Conservation (phyloP, 1,140 invertebrate species). For the Stegodyphus mimosarum region DNA sequence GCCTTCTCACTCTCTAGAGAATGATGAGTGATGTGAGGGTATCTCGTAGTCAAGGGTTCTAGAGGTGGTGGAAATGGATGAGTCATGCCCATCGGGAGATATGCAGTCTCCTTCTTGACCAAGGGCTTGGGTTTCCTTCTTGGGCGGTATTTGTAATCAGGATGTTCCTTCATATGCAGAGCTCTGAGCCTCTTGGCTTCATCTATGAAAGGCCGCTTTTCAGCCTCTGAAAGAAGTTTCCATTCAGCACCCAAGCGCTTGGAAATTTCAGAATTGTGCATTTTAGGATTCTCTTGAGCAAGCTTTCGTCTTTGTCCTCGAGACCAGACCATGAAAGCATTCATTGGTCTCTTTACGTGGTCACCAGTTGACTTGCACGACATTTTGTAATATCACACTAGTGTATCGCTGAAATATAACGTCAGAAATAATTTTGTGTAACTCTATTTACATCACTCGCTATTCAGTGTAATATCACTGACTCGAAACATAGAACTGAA, state of each 20-base stretch:
- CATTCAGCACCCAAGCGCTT: conserved; percentile 94
- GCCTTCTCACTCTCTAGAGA: conserved; percentile 63
- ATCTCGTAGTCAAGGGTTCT: conserved; percentile 17
- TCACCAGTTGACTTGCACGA: conserved; percentile 68
- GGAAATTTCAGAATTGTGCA: conserved; percentile 97
- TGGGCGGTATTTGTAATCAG: conserved; percentile 89
- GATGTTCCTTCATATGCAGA: conserved; percentile 92
- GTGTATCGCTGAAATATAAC: background rate
- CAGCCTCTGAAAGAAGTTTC: conserved; percentile 94
- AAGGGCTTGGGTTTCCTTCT: conserved; percentile 89
- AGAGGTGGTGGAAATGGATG: conserved; percentile 17
- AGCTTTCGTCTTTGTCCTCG: conserved; percentile 87
- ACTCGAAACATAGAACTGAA: background rate
- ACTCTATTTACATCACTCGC: background rate
- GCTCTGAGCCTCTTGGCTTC: conserved; percentile 90
- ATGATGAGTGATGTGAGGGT: conserved; percentile 58
- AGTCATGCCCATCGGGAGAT: conserved; percentile 11
- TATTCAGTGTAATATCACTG: background rate
- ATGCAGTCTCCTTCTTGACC: conserved; percentile 80
- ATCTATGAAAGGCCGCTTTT: conserved; percentile 98
- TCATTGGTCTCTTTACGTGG: conserved; percentile 66
- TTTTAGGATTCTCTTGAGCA: conserved; percentile 95
- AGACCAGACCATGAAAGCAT: conserved; percentile 70
- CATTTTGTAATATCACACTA: background rate
- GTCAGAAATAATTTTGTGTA: background rate